Conservation (phyloP, 1,140 invertebrate genomes). For the Bombus waltoni region DNA sequence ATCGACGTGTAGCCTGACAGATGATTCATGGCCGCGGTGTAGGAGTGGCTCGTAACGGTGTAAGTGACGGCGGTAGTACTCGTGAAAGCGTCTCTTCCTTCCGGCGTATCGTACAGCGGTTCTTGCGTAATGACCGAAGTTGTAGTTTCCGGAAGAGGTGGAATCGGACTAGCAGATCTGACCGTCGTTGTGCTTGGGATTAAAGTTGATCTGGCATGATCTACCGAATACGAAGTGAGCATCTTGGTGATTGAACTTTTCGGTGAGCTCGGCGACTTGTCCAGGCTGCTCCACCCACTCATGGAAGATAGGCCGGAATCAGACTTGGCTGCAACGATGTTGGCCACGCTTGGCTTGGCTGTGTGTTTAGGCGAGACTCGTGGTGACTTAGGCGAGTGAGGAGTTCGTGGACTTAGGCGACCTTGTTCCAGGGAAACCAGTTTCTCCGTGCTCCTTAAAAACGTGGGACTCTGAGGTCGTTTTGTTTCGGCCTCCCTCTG, state of each 20-base stretch:
- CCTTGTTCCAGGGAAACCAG: slow-evolving; percentile 80
- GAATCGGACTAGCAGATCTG: slow-evolving; percentile 73
- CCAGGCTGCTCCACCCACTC: slow-evolving; percentile 92
- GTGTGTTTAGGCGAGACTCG: slow-evolving; percentile 89
- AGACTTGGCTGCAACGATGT: slow-evolving; percentile 88
- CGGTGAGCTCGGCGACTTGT: slow-evolving; percentile 91
- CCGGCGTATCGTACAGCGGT: slow-evolving; percentile 79
- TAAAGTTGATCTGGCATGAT: slow-evolving; percentile 70
- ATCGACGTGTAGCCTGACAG: slow-evolving; percentile 68
- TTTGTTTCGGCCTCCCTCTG: slow-evolving; percentile 74
- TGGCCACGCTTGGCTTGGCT: slow-evolving; percentile 84
- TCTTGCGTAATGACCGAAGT: slow-evolving; percentile 72
- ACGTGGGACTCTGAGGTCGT: slow-evolving; percentile 79
- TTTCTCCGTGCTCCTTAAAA: slow-evolving; percentile 78
- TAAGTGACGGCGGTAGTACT: slow-evolving; percentile 41
- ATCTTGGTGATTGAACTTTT: slow-evolving; percentile 80
- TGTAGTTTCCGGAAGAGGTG: slow-evolving; percentile 72
- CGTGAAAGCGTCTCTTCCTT: slow-evolving; percentile 75
- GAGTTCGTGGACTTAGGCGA: slow-evolving; percentile 85
- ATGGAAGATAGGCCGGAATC: slow-evolving; percentile 93
- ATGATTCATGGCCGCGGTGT: slow-evolving; percentile 72
- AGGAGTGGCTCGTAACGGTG: slow-evolving; percentile 62
- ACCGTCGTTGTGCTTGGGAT: slow-evolving; percentile 70
- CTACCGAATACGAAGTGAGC: slow-evolving; percentile 76
- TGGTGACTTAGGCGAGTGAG: slow-evolving; percentile 88